Evolutionary conservation across 2,797 vertebrate genomes (phyloP), one percentile per base, ranked within the genome.

Genomic region (Myioborus miniatus): DNA sequence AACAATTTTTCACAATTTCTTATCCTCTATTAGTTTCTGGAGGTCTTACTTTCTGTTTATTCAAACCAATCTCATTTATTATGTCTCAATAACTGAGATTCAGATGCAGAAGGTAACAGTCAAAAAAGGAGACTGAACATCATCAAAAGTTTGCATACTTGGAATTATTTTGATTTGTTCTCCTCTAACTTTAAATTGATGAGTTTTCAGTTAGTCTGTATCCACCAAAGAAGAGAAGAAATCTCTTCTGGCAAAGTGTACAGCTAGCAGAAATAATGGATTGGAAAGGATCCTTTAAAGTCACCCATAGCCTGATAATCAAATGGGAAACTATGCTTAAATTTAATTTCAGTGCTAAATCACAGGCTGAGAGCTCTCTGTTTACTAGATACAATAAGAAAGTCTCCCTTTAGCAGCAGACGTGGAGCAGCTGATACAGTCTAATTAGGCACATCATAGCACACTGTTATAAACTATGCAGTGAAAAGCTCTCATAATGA

Each of bases 301-400:
- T 79, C 69, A 83, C 68, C 83, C 60, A 77, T 84, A 77, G 71
- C 52, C 93, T 72, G 39, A 87, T 82, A 96, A 94, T 95, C 91
- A 93, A 94, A 87, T 50, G 89, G 81, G 76, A 97, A 94, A 89
- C 70, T 87, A 82, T 60, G 71, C 69, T 96, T 96, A 92, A 96
- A 96, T 96, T 97, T 97, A 96, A 97, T 97, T 97, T 92, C 90
- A 62, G 90, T 89, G 74, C 37, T 97, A 97, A 97, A 97, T 97
- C 97, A 97, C 65, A 83, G 30, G 11, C 78, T 92, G 88, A 95
- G 71, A 70, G 65, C 81, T 96, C 95, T 96, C 90, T 77, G 71
- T 96, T 96, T 96, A 95, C 92, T 93, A 93, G 84, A 91, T 74
- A 92, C 91, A 93, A 90, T 88, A 96, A 94, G 95, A 95, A 96